phyloP scores from a whole-genome alignment of 2,113 vertebrate species.

The Mastomys coucha region DNA sequence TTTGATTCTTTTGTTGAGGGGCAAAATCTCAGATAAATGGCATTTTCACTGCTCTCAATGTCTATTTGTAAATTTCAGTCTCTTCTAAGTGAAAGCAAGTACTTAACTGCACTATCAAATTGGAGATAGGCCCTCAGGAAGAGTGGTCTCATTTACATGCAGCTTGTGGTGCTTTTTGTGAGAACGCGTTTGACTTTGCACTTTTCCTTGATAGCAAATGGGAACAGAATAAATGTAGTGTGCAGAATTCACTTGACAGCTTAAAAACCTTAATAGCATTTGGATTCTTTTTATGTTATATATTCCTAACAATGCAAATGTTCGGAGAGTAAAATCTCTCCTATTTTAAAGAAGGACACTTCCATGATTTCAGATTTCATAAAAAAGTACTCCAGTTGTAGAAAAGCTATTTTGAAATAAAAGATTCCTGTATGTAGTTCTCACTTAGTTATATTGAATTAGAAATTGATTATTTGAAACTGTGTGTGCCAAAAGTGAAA shows the following conservation, averaged over 20 bases:
- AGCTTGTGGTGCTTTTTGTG: slow-evolving; percentile 75
- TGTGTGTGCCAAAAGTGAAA: slow-evolving; percentile 29
- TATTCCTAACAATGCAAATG: slow-evolving; percentile 79
- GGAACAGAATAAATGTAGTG: slow-evolving; percentile 77
- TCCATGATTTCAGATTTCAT: slow-evolving; percentile 62
- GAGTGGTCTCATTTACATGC: slow-evolving; percentile 80
- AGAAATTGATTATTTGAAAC: slow-evolving; percentile 58
- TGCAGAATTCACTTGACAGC: slow-evolving; percentile 79
- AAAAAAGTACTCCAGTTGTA: not conserved
- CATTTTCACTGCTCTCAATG: slow-evolving; percentile 75
- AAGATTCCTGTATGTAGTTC: not conserved
- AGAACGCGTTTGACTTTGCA: slow-evolving; percentile 82
- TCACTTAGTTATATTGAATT: slow-evolving; percentile 40
- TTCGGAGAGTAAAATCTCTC: slow-evolving; percentile 69
- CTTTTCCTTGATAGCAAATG: slow-evolving; percentile 81
- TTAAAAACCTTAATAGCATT: slow-evolving; percentile 82
- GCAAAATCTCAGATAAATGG: slow-evolving; percentile 65
- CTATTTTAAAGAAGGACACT: slow-evolving; percentile 64
- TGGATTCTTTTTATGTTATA: slow-evolving; percentile 68
- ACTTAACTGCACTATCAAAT: slow-evolving; percentile 77
- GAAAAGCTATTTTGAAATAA: slow-evolving; percentile 47
- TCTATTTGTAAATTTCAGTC: slow-evolving; percentile 79
- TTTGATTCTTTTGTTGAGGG: slow-evolving; percentile 73
- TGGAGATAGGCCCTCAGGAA: slow-evolving; percentile 79
- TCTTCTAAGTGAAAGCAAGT: slow-evolving; percentile 78